A percentile compares a stretch with the other conserved stretches of the same genome.
Evolutionary conservation across 2,888 invertebrate genomes (phyloP).

Genomic region (Drosophila stalkeri): DNA sequence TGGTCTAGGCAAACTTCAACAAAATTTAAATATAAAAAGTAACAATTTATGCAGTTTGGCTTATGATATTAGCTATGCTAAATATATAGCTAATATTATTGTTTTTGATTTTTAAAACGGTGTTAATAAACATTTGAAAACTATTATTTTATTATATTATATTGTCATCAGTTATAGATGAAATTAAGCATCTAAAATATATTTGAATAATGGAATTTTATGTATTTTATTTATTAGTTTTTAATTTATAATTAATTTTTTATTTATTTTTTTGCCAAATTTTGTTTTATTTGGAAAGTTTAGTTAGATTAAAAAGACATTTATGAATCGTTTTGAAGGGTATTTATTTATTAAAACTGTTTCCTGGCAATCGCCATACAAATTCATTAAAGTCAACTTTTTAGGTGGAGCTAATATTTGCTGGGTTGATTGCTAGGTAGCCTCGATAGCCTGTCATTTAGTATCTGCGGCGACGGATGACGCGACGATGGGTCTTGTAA

Average conservation of each 20-base stretch:
- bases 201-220: neutral
- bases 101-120: neutral
- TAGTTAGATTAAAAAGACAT: neutral
- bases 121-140: neutral
- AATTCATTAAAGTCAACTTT: slow-evolving; percentile 34
- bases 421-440: slow-evolving; percentile 25
- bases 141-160: neutral
- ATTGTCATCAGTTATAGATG: neutral
- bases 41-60: neutral
- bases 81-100: neutral
- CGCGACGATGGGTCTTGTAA: slow-evolving; percentile 82
- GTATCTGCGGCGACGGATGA: slow-evolving; percentile 75
- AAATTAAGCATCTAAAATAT: neutral
- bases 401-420: slow-evolving; percentile 32
- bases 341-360: slow-evolving; percentile 54
- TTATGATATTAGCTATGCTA: neutral
- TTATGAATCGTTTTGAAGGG: slow-evolving; percentile 24
- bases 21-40: neutral
- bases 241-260: neutral
- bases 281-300: neutral
- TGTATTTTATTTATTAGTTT: neutral
- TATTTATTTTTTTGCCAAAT: neutral
- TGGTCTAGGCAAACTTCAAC: neutral
- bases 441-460: slow-evolving; percentile 57
- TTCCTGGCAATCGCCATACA: slow-evolving; percentile 54